Evolutionary conservation across 2,797 vertebrate species (phyloP).

Genomic region (Pantherophis alleghaniensis): DNA sequence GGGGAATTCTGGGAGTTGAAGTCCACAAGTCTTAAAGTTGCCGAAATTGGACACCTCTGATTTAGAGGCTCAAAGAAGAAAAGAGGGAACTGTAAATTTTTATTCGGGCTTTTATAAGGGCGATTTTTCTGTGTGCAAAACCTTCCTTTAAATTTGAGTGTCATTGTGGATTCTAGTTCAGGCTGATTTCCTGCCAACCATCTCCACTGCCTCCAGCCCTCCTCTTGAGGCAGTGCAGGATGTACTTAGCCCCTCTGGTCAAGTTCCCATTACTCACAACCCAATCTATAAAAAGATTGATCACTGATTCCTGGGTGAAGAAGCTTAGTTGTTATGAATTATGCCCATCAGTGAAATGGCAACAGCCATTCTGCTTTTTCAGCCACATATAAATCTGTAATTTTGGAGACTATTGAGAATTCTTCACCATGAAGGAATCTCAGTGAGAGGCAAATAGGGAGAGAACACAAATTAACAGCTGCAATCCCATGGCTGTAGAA

Average conservation of each 20-base stretch:
- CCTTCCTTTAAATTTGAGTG: slow-evolving; percentile 30
- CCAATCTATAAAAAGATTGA: neutral
- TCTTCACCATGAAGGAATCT: neutral
- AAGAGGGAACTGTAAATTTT: neutral
- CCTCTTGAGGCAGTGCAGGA: neutral
- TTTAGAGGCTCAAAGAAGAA: slow-evolving; percentile 45
- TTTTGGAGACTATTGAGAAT: neutral
- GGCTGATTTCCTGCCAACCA: slow-evolving; percentile 35
- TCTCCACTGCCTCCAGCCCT: neutral
- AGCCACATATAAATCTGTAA: neutral
- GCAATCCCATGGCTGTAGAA: neutral
- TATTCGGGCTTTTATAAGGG: neutral
- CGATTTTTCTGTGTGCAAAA: slow-evolving; percentile 25
- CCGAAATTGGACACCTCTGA: neutral
- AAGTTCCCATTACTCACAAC: neutral
- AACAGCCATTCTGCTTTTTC: neutral
- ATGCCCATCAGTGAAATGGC: neutral
- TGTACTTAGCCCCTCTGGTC: neutral
- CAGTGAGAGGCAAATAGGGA: neutral
- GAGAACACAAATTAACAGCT: neutral
- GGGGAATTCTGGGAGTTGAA: neutral
- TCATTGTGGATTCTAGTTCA: slow-evolving; percentile 48
- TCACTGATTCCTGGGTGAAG: neutral
- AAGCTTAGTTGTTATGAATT: neutral
- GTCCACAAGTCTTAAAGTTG: neutral